These are phyloP conservation scores for Anhinga anhinga DNA, from an alignment of 2,113 vertebrate species.

Conservation along the genomic window DNA sequence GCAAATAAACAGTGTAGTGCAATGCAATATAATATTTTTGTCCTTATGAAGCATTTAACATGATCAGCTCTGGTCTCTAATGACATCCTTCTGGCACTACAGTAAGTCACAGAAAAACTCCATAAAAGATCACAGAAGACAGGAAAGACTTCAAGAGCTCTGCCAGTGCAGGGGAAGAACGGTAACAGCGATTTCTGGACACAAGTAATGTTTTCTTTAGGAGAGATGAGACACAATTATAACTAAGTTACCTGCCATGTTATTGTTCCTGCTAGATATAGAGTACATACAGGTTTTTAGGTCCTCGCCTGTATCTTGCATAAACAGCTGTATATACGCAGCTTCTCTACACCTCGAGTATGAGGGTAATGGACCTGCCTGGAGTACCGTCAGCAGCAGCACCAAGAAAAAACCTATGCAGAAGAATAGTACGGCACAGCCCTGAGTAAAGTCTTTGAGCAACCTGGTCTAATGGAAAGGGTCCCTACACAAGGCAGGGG, in stretches of 20 bases:
- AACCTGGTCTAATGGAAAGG: too few relatives aligned
- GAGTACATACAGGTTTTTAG: neutral
- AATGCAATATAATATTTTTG: rapidly evolving
- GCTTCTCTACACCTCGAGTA: neutral
- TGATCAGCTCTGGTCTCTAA: neutral
- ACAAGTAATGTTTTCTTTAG: neutral
- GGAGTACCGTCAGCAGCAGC: neutral
- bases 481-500: too few relatives aligned
- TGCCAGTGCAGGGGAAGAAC: neutral
- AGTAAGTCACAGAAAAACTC: neutral
- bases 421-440: neutral
- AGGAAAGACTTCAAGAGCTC: neutral
- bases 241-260: neutral
- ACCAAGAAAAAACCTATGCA: neutral
- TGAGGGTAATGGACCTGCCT: neutral
- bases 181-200: neutral
- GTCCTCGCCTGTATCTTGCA: neutral
- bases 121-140: neutral
- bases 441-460: too few relatives aligned
- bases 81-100: neutral
- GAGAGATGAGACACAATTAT: neutral
- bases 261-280: neutral
- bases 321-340: neutral
- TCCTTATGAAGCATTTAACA: neutral
- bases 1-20: neutral